A percentile compares a stretch with the other conserved stretches of the same genome.
phyloP scores from a whole-genome alignment of 2,797 vertebrate species.

The Pyrocephalus nanus region DNA sequence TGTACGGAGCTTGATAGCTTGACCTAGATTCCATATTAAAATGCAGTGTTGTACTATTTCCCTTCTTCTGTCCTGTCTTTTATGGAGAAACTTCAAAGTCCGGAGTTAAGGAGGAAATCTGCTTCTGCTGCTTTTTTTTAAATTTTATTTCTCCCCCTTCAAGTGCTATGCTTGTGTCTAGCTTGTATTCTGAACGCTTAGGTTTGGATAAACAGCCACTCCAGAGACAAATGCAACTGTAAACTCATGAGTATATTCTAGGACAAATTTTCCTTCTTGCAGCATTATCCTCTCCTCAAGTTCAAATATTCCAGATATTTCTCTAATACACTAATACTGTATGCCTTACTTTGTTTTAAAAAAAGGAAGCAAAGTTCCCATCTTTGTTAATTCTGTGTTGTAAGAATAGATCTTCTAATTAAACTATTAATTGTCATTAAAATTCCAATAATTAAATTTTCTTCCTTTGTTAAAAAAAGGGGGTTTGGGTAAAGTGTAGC shows the following conservation, averaged over 20 bases:
- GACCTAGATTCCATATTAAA: slow-evolving; percentile 42
- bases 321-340: not conserved
- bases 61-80: not conserved
- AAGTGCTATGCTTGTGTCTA: not conserved
- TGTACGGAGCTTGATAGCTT: not conserved
- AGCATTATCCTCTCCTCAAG: not conserved
- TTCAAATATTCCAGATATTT: not conserved
- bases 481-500: not conserved
- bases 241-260: not conserved
- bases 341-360: not conserved
- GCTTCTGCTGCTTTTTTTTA: too few relatives aligned
- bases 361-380: not conserved
- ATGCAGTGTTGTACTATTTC: not conserved
- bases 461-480: not conserved
- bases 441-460: not conserved
- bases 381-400: not conserved
- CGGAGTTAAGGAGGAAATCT: not conserved
- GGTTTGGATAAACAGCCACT: not conserved
- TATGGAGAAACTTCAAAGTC: not conserved
- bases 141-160: not conserved
- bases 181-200: not conserved
- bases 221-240: not conserved
- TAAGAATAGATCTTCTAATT: not conserved
- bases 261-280: not conserved
- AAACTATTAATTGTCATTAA: not conserved